Base-by-base conservation (phyloP, 2,888 invertebrate species). In the Metacarcinus magister region DNA sequence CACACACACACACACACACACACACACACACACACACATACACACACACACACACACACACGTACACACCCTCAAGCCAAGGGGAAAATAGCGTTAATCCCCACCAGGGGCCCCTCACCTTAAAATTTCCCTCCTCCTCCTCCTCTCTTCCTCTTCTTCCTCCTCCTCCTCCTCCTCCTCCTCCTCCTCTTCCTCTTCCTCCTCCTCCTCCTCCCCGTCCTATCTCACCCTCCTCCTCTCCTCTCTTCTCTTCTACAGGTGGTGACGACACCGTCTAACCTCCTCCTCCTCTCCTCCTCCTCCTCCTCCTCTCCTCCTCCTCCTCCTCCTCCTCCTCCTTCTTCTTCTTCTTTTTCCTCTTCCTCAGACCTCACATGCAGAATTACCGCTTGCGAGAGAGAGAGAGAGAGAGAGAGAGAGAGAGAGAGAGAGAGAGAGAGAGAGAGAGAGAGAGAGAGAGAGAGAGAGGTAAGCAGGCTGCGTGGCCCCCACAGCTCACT, bases 381-480 rank as follows among this genome's bases (percentile, higher is more conserved):
- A 54, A 54, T 7, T 54, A 7, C 16, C 16, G 54, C 54, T 10
- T 54, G 48, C 23, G 92, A 28, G 92, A 92, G 92, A n/a, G n/a
- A 43, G 54, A 39, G 44, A 44, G 91, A 44, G 92, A 92, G 92
- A 48, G 92, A 92, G 92, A 48, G 75, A 43, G 75, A 75, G 94
- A 44, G 94, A 75, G 75, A 44, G 93, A 39, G 93, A 39, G 67
- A 39, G 93, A 75, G 93, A 75, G 93, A 44, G 54, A 44, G 93
- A 44, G 54, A 93, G 93, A 32, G 60, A 54, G 93, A 32, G 93
- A 93, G 93, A 28, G 28, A 44, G 60, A 44, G 48, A 48, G 92
- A 48, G 92, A 92, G 92, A 48, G 92, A 92, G 92, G 28, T 16
- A 46, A n/a, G 44, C 46, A 48, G 92, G 19, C 92, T 46, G 19